Percentiles rank a stretch among this genome's conserved stretches.
phyloP scores from a whole-genome alignment of 2,888 invertebrate species.

The Spisula solida region DNA sequence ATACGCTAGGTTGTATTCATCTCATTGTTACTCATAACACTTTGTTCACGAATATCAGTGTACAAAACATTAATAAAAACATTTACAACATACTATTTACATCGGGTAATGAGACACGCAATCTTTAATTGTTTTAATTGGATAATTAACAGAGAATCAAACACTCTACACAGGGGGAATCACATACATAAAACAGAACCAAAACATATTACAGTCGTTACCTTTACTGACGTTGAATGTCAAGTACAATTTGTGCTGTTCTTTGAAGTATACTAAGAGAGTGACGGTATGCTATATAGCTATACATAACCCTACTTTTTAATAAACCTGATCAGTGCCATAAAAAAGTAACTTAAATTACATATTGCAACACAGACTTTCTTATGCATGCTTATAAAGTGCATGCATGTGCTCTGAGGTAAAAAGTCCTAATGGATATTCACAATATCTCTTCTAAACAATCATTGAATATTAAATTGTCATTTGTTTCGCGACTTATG shows the following conservation, averaged over 20 bases:
- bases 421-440: too few relatives aligned
- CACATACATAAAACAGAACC: neutral
- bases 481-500: too few relatives aligned
- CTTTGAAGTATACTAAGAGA: neutral
- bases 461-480: too few relatives aligned
- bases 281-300: too few relatives aligned
- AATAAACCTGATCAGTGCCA: too few relatives aligned
- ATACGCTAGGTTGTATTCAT: neutral
- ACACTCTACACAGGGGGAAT: neutral
- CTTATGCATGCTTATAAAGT: too few relatives aligned
- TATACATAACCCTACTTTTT: too few relatives aligned
- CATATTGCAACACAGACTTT: too few relatives aligned
- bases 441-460: too few relatives aligned
- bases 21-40: neutral
- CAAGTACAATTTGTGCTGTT: neutral
- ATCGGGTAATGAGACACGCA: neutral
- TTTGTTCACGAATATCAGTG: neutral
- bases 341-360: too few relatives aligned
- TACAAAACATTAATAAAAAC: neutral
- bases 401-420: too few relatives aligned
- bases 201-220: neutral
- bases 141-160: neutral
- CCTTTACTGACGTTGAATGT: too few relatives aligned
- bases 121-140: neutral
- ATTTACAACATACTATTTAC: neutral